A percentile compares a stretch with the other conserved stretches of the same genome.
Evolutionary conservation across 2,888 invertebrate species (phyloP).

Genomic region (Dichetophora obliterata): DNA sequence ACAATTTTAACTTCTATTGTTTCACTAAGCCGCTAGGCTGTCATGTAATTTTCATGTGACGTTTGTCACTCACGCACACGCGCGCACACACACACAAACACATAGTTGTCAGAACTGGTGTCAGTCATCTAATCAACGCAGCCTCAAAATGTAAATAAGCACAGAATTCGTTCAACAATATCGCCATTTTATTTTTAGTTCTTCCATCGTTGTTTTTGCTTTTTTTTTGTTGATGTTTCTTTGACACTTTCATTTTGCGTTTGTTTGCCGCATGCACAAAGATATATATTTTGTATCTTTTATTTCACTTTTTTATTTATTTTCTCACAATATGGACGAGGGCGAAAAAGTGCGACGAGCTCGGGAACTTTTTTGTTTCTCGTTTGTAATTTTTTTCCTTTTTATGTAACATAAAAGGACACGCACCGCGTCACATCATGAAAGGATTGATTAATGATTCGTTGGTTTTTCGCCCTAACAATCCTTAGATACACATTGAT

Average conservation of each 20-base stretch:
- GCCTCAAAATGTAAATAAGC: slow-evolving; percentile 61
- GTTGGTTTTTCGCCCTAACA: slow-evolving; percentile 68
- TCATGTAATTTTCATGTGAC: slow-evolving; percentile 12
- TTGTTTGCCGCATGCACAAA: slow-evolving; percentile 31
- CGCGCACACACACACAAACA: slow-evolving; percentile 7
- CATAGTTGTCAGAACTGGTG: not conserved
- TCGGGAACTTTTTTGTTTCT: slow-evolving; percentile 48
- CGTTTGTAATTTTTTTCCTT: slow-evolving; percentile 46
- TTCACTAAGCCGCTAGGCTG: not conserved
- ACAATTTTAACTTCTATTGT: not conserved
- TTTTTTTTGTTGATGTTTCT: slow-evolving; percentile 15
- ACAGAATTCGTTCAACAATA: slow-evolving; percentile 59
- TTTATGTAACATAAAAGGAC: slow-evolving; percentile 67
- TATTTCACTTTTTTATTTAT: slow-evolving; percentile 15
- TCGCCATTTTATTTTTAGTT: slow-evolving; percentile 59
- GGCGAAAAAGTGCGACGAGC: slow-evolving; percentile 45
- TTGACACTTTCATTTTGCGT: slow-evolving; percentile 35
- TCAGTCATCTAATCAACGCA: slow-evolving; percentile 47
- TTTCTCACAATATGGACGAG: slow-evolving; percentile 26
- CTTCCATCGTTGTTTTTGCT: slow-evolving; percentile 33
- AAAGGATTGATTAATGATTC: slow-evolving; percentile 69
- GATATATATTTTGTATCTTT: slow-evolving; percentile 27
- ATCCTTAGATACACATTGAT: slow-evolving; percentile 67
- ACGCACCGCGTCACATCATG: slow-evolving; percentile 69
- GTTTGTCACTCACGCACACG: slow-evolving; percentile 12